phyloP scores from a whole-genome alignment of 2,797 vertebrate genomes.

The Sebastes umbrosus region DNA sequence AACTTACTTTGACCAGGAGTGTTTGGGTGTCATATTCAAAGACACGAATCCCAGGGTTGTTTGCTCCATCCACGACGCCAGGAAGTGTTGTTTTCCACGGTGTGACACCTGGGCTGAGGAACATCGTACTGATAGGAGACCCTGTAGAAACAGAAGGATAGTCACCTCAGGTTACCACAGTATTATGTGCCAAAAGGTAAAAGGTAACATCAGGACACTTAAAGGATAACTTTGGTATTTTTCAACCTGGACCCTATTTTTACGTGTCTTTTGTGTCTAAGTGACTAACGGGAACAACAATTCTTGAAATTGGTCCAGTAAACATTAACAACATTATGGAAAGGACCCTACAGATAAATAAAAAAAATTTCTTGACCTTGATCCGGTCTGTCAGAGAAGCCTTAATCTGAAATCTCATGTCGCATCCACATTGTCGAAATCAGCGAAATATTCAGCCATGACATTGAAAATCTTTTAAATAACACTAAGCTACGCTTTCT shows the following conservation, averaged over 20 bases:
- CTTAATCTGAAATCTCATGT: too few relatives aligned
- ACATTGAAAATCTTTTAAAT: too few relatives aligned
- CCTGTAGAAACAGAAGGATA: constrained; percentile 69
- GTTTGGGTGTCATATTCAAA: constrained; percentile 88
- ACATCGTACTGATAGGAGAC: constrained; percentile 87
- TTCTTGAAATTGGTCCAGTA: too few relatives aligned
- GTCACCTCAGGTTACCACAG: neutral
- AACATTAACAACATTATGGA: too few relatives aligned
- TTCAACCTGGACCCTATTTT: too few relatives aligned
- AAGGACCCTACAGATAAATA: too few relatives aligned
- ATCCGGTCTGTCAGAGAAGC: too few relatives aligned
- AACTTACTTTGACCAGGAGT: constrained; percentile 87
- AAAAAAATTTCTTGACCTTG: accelerated
- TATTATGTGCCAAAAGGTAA: neutral
- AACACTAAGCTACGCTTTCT: too few relatives aligned
- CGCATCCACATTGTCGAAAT: too few relatives aligned
- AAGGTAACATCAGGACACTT: neutral
- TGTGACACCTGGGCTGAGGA: constrained; percentile 91
- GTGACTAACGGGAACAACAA: too few relatives aligned
- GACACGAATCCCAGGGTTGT: constrained; percentile 94
- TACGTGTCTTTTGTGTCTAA: too few relatives aligned
- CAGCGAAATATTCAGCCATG: too few relatives aligned
- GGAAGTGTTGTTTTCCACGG: constrained; percentile 96
- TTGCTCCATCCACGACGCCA: constrained; percentile 91
- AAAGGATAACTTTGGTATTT: neutral